Conservation (phyloP, 92 coral and sea anemone species). For the Bergia puertoricense region DNA sequence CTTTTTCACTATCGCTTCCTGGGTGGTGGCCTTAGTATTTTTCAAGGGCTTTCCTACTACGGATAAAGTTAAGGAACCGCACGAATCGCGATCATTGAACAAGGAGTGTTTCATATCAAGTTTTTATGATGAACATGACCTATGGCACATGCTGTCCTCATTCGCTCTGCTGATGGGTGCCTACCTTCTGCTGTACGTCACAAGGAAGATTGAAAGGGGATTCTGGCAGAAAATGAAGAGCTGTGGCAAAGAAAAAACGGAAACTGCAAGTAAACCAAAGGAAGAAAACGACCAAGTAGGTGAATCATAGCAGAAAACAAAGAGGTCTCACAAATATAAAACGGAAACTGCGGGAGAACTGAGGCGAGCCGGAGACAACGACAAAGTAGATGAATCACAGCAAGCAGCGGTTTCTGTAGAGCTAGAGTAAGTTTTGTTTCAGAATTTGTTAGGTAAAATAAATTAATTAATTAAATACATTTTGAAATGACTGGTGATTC, state of each 20-base stretch:
- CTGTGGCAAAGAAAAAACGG: background rate
- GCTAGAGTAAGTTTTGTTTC: background rate
- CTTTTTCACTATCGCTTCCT: constrained; percentile 54
- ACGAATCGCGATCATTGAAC: constrained; percentile 78
- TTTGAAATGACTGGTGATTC: too few species aligned
- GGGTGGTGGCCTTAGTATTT: constrained; percentile 84
- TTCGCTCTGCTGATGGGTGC: constrained; percentile 85
- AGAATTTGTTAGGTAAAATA: background rate
- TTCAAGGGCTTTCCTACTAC: constrained; percentile 71
- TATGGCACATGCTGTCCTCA: constrained; percentile 96
- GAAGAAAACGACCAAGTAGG: background rate
- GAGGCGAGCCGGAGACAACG: background rate
- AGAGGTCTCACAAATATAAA: background rate
- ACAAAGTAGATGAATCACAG: background rate
- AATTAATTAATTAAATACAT: too few species aligned
- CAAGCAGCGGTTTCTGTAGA: background rate
- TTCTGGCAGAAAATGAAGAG: constrained; percentile 53
- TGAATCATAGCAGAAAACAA: constrained; percentile 34
- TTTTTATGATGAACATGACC: constrained; percentile 91
- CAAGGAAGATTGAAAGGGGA: constrained; percentile 66
- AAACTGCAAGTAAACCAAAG: background rate
- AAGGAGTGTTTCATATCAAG: constrained; percentile 78
- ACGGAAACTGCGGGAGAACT: background rate
- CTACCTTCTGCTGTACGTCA: constrained; percentile 74
- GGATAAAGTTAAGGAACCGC: constrained; percentile 71